Conservation (phyloP, 1,140 invertebrate species). For the Manduca sexta region DNA sequence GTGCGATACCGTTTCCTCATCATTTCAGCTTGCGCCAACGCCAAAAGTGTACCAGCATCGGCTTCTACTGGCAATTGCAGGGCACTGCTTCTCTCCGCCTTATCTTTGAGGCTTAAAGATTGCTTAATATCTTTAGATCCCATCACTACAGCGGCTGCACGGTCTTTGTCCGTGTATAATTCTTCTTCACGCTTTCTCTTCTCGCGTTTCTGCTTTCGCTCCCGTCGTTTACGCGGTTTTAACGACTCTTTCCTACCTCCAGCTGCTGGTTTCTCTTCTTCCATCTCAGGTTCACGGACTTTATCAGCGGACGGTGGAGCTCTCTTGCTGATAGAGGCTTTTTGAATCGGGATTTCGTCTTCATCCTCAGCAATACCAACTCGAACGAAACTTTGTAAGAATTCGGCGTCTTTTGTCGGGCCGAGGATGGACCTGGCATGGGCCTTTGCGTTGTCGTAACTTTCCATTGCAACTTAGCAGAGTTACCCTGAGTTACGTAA, state of each 20-base stretch:
- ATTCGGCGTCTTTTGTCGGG: slow-evolving; percentile 79
- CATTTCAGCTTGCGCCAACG: slow-evolving; percentile 83
- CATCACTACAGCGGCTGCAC: slow-evolving; percentile 90
- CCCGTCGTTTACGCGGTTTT: slow-evolving; percentile 53
- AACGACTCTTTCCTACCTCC: slow-evolving; percentile 45
- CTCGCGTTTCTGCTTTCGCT: slow-evolving; percentile 69
- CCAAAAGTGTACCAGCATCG: slow-evolving; percentile 82
- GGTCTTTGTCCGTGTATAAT: slow-evolving; percentile 91
- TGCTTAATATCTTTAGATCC: slow-evolving; percentile 89
- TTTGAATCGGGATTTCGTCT: slow-evolving; percentile 51
- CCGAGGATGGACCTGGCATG: slow-evolving; percentile 73
- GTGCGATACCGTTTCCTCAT: slow-evolving; percentile 79
- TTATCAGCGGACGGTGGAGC: slow-evolving; percentile 48
- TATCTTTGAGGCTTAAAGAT: slow-evolving; percentile 85
- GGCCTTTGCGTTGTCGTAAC: slow-evolving; percentile 48
- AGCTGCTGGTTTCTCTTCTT: slow-evolving; percentile 37
- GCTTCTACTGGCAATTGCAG: slow-evolving; percentile 86
- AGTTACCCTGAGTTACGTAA: slow-evolving; percentile 38
- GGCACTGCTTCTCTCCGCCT: slow-evolving; percentile 82
- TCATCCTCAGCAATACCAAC: slow-evolving; percentile 73
- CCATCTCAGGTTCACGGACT: slow-evolving; percentile 22
- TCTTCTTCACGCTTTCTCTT: slow-evolving; percentile 81
- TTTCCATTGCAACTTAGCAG: slow-evolving; percentile 28
- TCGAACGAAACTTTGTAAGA: slow-evolving; percentile 83
- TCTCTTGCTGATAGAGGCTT: slow-evolving; percentile 65